Evolutionary conservation across 2,888 invertebrate species (phyloP).

Genomic region (Ectemnius lituratus): DNA sequence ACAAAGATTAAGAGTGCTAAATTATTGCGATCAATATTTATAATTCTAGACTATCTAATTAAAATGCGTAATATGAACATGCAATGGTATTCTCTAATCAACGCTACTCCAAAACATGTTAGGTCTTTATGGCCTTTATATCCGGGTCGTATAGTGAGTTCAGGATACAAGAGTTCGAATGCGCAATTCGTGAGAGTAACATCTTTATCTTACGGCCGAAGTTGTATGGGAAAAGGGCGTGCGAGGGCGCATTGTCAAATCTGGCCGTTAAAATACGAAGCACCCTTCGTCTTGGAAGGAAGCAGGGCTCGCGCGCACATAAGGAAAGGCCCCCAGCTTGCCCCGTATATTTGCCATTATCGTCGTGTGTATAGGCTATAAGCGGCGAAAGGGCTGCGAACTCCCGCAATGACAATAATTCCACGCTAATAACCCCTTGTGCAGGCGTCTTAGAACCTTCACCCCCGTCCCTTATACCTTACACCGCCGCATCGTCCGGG

Average conservation of each 20-base stretch:
- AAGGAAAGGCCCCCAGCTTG: slow-evolving; percentile 23
- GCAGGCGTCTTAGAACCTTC: slow-evolving; percentile 35
- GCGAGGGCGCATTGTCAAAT: slow-evolving; percentile 67
- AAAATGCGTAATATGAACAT: no score
- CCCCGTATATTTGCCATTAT: slow-evolving; percentile 57
- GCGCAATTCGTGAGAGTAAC: slow-evolving; percentile 40
- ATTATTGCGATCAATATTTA: no score
- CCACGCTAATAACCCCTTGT: slow-evolving; percentile 66
- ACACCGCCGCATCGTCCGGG: slow-evolving; percentile 27
- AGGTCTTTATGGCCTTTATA: no score
- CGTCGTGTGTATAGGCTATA: slow-evolving; percentile 64
- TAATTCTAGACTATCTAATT: no score
- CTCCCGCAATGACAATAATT: slow-evolving; percentile 69
- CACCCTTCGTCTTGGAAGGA: slow-evolving; percentile 61
- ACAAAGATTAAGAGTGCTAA: no score
- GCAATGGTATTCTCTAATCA: no score
- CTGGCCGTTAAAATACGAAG: slow-evolving; percentile 74
- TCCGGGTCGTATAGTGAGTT: slow-evolving; percentile 23
- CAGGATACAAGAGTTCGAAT: slow-evolving; percentile 52
- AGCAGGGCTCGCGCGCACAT: slow-evolving; percentile 37
- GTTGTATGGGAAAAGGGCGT: slow-evolving; percentile 54
- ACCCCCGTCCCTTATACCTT: slow-evolving; percentile 18
- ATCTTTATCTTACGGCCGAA: slow-evolving; percentile 59
- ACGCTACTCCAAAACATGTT: no score
- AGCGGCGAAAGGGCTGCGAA: slow-evolving; percentile 59